Evolutionary conservation across 2,888 invertebrate genomes (phyloP), one percentile per base, ranked within the genome.

Genomic region (Siphonodentalium dalli): DNA sequence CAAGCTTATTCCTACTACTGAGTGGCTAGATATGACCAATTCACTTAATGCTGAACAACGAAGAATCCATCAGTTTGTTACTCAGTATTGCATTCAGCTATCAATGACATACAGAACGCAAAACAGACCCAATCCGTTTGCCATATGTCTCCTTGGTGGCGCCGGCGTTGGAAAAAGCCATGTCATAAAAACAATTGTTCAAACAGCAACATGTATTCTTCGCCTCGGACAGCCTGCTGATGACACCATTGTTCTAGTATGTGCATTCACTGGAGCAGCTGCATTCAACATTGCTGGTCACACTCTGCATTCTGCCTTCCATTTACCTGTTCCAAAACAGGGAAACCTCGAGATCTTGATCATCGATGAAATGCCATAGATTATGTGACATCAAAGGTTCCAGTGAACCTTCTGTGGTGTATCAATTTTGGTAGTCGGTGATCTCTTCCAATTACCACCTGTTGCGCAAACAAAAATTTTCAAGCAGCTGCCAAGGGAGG

Each of bases 121-220:
- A 9, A 6, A 41, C 6, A 18, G 21, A n/a, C 47, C 47, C 2
- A 21, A 38, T 21, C 29, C 39, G 15, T 47, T 47, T 33, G 31
- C 38, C 31, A 6, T 47, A 8, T 47, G 38, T 29, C 13, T 47
- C 1, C 27, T 40, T 28, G 47, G 47, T 20, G 47, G 47, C 2
- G 47, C 47, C 23, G 47, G 47, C 18, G 23, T 31, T 5, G 47
- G 47, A 2, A 47, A 47, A 20, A 39, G 39, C 11, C 47, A 47
- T 39, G 21, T 39, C 4, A 18, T 47, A 11, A 27, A 23, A 31
- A 47, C 47, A 11, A 47, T 47, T 20, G 47, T 47, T 2, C 31
- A 47, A 13, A 35, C 45, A 18, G 45, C 27, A 3, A 35, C 6
- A 20, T 37, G 45, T 26, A 5, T 21, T 5, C 27, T 45, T 1